Base-by-base conservation (phyloP, 2,797 vertebrate genomes). In the Salmo trutta region DNA sequence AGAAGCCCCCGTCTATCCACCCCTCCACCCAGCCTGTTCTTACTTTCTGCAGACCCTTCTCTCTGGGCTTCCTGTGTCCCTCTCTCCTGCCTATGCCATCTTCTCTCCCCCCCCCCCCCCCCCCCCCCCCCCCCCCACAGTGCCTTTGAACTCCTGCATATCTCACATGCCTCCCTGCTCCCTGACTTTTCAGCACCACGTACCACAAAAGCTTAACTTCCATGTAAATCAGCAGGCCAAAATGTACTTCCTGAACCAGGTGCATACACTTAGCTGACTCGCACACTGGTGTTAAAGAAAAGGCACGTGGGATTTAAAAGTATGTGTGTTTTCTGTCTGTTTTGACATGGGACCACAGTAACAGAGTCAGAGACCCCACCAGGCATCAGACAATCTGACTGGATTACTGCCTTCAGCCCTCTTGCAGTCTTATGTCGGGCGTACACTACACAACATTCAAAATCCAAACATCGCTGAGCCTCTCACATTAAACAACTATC, bases 211-310 rank as follows among this genome's bases (percentile, higher is more conserved):
- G 78, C 82, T 86, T 82, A 85, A 76, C 80, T 77, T 74, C 70
- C 68, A 80, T 87, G 78, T 85, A 87, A 89, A 82, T 86, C 86
- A 88, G 74, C 84, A 81, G 76, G 73, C 78, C n/a, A 72, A 86
- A 76, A 87, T 81, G 74, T 74, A 77, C 85, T 52, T 87, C 78
- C 75, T 81, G 62, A 79, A 76, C 85, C 86, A 89, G 86, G 84
- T 88, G 83, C 85, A 84, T 78, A 73, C 79, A 88, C 82, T 86
- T 80, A 85, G 76, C 73, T 15, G 5, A 21, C 65, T 12, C 72
- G 54, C 77, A 74, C 66, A 67, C 47, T 64, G 81, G 75, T 82
- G 79, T 76, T 64, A 69, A 79, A 81, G 81, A 78, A 65, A 82
- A 71, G 79, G 27, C 79, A 77, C 70, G 69, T 71, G 75, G 79